Evolutionary conservation across 2,797 vertebrate species (phyloP).

Genomic region (Tinamus major): DNA sequence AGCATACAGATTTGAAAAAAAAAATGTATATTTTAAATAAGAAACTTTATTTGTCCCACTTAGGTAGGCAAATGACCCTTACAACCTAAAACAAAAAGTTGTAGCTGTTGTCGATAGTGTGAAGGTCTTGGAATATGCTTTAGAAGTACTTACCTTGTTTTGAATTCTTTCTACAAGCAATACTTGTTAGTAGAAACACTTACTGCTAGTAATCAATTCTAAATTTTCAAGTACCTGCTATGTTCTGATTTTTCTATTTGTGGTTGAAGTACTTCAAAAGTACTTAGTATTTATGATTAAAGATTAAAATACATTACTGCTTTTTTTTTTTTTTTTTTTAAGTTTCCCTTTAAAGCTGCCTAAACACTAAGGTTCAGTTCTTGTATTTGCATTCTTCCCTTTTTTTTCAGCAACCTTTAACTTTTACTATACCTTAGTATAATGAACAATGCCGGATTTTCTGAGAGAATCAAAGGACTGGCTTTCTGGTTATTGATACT

Average conservation of each 20-base stretch:
- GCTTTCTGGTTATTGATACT: neutral
- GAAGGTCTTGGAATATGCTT: neutral
- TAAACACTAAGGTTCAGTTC: fast-evolving
- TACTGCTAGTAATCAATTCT: neutral
- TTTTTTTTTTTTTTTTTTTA: neutral
- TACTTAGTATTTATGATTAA: neutral
- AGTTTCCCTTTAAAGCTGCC: neutral
- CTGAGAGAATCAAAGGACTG: neutral
- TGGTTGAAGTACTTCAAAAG: neutral
- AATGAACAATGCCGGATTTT: neutral
- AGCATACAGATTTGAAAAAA: neutral
- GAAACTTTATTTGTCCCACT: neutral
- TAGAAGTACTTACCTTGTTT: neutral
- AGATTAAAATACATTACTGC: neutral
- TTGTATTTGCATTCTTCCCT: neutral
- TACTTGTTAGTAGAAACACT: neutral
- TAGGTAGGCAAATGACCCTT: neutral
- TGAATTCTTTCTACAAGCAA: neutral
- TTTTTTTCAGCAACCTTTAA: neutral
- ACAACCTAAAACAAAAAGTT: neutral
- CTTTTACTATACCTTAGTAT: neutral
- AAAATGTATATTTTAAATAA: neutral
- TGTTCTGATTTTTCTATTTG: neutral
- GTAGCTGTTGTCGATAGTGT: neutral
- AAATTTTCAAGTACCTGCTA: neutral